These are phyloP conservation scores for Sigmodon hispidus DNA, from an alignment of 2,113 vertebrate species.

Conservation along the genomic window DNA sequence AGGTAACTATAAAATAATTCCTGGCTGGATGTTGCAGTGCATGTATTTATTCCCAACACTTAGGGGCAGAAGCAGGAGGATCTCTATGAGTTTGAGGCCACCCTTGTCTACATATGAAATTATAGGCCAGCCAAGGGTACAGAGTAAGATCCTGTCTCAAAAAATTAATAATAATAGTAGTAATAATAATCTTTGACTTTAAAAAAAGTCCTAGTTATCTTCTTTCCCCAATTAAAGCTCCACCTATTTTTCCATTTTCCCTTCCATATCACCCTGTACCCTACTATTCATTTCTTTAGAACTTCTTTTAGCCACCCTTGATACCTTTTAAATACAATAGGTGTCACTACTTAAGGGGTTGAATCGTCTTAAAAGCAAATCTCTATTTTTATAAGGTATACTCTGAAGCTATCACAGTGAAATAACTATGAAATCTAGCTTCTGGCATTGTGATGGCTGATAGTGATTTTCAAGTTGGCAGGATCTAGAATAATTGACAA, in stretches of 20 bases:
- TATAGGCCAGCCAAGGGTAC: background rate
- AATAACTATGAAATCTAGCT: background rate
- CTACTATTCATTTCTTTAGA: background rate
- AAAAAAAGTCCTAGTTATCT: background rate
- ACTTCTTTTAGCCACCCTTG: background rate
- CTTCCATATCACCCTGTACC: background rate
- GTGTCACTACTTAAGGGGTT: background rate
- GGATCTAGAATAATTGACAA: background rate
- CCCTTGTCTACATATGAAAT: background rate
- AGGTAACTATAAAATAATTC: background rate
- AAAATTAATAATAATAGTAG: background rate
- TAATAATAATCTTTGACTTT: background rate
- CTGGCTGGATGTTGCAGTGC: background rate
- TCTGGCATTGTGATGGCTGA: background rate
- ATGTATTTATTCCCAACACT: background rate
- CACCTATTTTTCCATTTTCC: background rate
- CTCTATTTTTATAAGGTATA: background rate
- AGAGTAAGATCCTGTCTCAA: background rate
- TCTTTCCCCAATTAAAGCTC: background rate
- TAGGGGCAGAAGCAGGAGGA: background rate
- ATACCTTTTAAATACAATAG: background rate
- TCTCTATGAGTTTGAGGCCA: background rate
- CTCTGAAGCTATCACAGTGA: background rate
- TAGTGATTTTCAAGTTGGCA: background rate
- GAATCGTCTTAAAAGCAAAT: background rate